Evolutionary conservation across 1,140 invertebrate species (phyloP).

Genomic region (Bilobella aurantiaca): DNA sequence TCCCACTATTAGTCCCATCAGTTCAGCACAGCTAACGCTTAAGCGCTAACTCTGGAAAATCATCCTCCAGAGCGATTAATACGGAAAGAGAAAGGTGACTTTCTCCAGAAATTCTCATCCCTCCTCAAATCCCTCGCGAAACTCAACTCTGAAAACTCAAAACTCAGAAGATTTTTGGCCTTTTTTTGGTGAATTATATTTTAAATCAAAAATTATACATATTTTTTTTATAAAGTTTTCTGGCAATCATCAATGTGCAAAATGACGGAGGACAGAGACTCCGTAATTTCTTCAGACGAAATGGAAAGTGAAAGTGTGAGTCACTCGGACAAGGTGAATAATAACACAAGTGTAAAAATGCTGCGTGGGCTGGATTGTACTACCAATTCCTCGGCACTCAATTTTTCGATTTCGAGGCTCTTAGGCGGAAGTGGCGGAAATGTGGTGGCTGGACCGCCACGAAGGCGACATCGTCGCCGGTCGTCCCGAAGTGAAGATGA

Average conservation of each 20-base stretch:
- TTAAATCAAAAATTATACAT: no score
- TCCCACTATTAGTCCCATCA: no score
- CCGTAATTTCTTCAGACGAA: conserved; percentile 17
- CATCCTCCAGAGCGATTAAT: no score
- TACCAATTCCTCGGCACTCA: conserved; percentile 23
- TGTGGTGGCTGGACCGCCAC: neutral
- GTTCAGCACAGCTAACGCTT: no score
- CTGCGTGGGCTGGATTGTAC: neutral
- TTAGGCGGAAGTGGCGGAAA: conserved; percentile 15
- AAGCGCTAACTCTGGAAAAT: no score
- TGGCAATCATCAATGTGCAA: conserved; percentile 27
- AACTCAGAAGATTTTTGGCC: no score
- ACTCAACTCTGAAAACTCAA: no score
- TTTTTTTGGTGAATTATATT: no score
- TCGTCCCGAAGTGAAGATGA: neutral
- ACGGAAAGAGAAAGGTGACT: no score
- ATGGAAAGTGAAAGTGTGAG: conserved; percentile 16
- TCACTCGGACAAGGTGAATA: conserved; percentile 12
- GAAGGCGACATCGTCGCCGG: neutral
- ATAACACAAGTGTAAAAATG: conserved; percentile 5
- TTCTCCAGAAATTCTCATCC: no score
- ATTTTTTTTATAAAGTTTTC: no score
- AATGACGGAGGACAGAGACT: conserved; percentile 31
- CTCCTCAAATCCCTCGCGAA: no score
- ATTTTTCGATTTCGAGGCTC: conserved; percentile 33